Percentiles rank a stretch among this genome's conserved stretches.
Conservation (phyloP, 2,113 vertebrate genomes). For the Steatornis caripensis region DNA sequence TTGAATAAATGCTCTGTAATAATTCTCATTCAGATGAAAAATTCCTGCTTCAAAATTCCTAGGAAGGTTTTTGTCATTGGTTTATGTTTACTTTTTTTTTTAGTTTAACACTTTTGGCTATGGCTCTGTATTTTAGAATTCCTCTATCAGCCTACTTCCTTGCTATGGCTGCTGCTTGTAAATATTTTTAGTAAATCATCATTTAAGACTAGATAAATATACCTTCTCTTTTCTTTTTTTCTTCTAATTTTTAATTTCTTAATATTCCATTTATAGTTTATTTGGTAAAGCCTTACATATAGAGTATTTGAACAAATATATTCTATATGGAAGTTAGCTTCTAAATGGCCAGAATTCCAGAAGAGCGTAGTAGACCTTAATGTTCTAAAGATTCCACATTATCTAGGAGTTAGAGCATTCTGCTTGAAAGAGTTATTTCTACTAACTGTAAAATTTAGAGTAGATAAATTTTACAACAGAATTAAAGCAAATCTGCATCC, state of each 20-base stretch:
- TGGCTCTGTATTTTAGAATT: not conserved
- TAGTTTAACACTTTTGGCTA: not conserved
- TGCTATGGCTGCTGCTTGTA: not conserved
- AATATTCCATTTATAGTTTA: not conserved
- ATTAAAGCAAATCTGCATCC: not conserved
- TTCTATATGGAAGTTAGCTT: not conserved
- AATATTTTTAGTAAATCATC: not conserved
- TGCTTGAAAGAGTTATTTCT: not conserved
- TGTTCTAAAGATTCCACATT: not conserved
- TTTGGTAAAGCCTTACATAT: not conserved
- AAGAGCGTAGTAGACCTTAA: not conserved
- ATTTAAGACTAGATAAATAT: not conserved
- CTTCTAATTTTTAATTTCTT: not conserved
- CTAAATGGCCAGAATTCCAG: not conserved
- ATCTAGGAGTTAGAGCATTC: not conserved
- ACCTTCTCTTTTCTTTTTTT: not conserved
- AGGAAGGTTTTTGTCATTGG: not conserved
- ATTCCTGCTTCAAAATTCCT: not conserved
- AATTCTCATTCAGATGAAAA: not conserved
- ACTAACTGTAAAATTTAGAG: not conserved
- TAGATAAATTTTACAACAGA: not conserved
- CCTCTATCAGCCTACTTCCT: not conserved
- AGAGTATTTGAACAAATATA: not conserved
- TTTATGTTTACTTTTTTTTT: not conserved
- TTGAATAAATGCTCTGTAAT: not conserved